Conservation (phyloP, 2,797 vertebrate species). For the Pipistrellus nathusii region DNA sequence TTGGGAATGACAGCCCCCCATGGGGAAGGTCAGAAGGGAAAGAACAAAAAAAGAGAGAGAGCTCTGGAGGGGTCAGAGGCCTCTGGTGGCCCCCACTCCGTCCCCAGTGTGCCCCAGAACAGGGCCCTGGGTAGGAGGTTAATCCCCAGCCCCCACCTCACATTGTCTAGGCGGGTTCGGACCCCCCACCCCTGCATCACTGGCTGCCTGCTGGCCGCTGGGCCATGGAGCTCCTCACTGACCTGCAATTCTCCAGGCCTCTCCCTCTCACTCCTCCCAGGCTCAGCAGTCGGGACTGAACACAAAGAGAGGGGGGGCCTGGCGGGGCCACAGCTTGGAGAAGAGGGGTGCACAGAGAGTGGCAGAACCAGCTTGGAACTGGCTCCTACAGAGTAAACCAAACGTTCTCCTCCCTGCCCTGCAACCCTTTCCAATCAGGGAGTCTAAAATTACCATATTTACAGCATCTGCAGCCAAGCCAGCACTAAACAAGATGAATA, state of each 20-base stretch:
- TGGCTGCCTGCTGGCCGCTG: not conserved
- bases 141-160: not conserved
- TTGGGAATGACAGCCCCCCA: slow-evolving; percentile 39
- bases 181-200: not conserved
- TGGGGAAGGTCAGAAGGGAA: not conserved
- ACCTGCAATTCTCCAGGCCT: not conserved
- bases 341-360: not conserved
- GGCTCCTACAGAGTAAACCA: slow-evolving; percentile 80
- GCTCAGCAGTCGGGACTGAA: not conserved
- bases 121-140: not conserved
- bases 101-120: not conserved
- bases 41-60: not conserved
- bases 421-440: slow-evolving; percentile 87
- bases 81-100: not conserved
- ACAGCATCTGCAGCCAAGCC: slow-evolving; percentile 88
- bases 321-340: not conserved
- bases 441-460: slow-evolving; percentile 90
- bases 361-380: slow-evolving; percentile 65
- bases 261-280: not conserved
- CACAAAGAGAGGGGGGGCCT: not conserved
- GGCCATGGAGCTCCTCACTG: not conserved
- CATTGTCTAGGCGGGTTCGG: not conserved
- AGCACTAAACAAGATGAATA: slow-evolving; percentile 89
- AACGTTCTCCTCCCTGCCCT: slow-evolving; percentile 80
- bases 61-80: slow-evolving; percentile 19